phyloP scores from a whole-genome alignment of 92 coral and sea anemone genomes.

The Epizoanthus fatuus region DNA sequence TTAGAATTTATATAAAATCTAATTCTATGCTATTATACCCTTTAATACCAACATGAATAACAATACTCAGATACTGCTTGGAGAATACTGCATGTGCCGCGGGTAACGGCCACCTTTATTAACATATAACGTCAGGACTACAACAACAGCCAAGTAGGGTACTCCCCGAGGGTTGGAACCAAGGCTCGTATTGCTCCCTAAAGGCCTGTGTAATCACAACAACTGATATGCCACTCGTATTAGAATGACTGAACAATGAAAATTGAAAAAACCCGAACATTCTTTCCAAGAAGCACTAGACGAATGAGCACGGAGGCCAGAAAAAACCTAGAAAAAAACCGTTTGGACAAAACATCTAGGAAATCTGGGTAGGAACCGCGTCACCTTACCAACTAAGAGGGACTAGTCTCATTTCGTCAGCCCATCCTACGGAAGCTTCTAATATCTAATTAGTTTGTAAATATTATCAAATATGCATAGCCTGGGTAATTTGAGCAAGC shows the following conservation, averaged over 20 bases:
- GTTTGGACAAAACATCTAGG: not conserved
- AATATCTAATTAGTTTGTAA: not conserved
- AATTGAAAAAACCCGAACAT: too few relatives aligned
- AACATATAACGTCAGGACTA: not conserved
- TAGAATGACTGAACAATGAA: too few relatives aligned
- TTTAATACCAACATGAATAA: too few relatives aligned
- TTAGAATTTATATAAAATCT: too few relatives aligned
- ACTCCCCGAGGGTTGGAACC: slow-evolving; percentile 7
- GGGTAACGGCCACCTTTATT: not conserved
- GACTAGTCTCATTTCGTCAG: not conserved
- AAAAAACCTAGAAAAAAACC: slow-evolving; percentile 27
- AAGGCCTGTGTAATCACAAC: not conserved
- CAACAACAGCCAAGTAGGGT: slow-evolving; percentile 2
- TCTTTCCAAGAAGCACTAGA: not conserved
- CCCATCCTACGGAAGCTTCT: not conserved
- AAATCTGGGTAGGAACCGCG: slow-evolving; percentile 23
- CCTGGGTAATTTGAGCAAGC: slow-evolving; percentile 11
- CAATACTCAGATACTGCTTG: too few relatives aligned
- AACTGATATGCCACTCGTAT: not conserved
- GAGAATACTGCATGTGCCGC: not conserved
- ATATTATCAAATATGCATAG: not conserved
- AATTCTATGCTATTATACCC: too few relatives aligned
- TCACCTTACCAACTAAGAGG: not conserved
- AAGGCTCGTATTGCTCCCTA: slow-evolving; percentile 2
- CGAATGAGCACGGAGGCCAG: slow-evolving; percentile 31